phyloP scores from a whole-genome alignment of 1,140 invertebrate species.

The Drosophila guanche region DNA sequence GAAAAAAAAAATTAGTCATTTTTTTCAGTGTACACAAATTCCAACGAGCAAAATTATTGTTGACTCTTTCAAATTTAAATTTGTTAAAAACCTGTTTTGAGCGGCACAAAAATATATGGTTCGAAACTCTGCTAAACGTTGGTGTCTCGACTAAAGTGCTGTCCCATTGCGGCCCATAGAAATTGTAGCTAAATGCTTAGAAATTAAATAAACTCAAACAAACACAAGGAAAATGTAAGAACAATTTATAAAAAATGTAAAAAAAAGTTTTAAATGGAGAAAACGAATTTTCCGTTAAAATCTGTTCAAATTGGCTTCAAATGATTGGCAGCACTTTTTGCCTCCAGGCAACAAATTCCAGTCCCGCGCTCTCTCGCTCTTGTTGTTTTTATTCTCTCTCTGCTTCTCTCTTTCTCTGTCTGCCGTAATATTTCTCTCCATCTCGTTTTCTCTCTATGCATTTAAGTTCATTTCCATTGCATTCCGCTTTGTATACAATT shows the following conservation, averaged over 20 bases:
- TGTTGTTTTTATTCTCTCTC: neutral
- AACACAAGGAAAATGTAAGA: neutral
- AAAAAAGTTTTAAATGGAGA: too few species aligned
- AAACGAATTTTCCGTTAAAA: too few species aligned
- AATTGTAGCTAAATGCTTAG: neutral
- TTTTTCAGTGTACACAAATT: conserved; percentile 3
- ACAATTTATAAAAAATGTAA: too few species aligned
- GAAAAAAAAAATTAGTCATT: too few species aligned
- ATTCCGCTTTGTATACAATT: conserved; percentile 39
- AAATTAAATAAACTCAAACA: neutral
- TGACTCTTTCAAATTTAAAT: neutral
- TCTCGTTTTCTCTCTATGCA: neutral
- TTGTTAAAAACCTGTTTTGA: conserved; percentile 41
- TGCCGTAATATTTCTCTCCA: neutral
- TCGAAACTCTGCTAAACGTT: neutral
- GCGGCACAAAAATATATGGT: conserved; percentile 4
- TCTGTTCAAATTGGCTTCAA: neutral
- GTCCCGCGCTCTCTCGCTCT: neutral
- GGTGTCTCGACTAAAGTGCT: neutral
- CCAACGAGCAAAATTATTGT: conserved; percentile 4
- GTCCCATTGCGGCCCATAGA: too few species aligned
- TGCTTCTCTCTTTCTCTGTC: too few species aligned
- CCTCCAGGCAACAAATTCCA: conserved; percentile 21
- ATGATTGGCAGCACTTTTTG: conserved; percentile 42
- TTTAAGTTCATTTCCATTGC: conserved; percentile 40